Evolutionary conservation across 35 echinoderm and acorn worm species (phyloP).

Genomic region (Amphiura filiformis): DNA sequence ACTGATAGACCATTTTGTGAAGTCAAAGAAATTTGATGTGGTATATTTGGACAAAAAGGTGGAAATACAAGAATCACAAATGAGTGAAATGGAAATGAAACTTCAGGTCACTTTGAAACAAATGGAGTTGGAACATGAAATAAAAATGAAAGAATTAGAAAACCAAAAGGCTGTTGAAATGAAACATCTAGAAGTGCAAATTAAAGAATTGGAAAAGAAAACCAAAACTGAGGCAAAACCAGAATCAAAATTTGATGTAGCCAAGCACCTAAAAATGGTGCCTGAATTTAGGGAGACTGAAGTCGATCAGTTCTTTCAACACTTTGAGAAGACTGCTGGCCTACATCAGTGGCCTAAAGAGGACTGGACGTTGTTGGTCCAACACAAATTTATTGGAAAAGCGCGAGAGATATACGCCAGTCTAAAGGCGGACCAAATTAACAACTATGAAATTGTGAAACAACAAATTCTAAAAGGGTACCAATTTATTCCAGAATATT

Average conservation of each 20-base stretch:
- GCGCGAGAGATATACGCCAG: not conserved
- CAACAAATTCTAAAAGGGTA: constrained; percentile 15
- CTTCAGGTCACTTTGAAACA: not conserved
- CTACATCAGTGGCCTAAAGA: not conserved
- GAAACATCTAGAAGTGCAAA: not conserved
- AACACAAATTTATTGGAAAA: constrained; percentile 6
- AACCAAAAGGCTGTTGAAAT: not conserved
- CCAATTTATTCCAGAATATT: not conserved
- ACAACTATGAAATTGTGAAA: constrained; percentile 15
- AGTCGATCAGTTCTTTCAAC: constrained; percentile 8
- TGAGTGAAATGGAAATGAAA: not conserved
- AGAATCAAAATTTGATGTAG: not conserved
- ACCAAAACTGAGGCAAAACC: not conserved
- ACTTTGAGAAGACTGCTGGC: constrained; percentile 18
- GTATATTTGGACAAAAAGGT: not conserved
- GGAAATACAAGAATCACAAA: not conserved
- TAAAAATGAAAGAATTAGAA: too few species aligned
- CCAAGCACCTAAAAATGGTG: not conserved
- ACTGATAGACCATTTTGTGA: not conserved
- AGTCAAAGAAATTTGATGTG: not conserved
- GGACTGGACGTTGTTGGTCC: not conserved
- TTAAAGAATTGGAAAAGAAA: not conserved
- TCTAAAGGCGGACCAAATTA: constrained; percentile 5
- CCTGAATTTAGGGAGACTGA: constrained; percentile 8
- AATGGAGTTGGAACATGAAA: not conserved